These are phyloP conservation scores for Bedellia somnulentella DNA, from an alignment of 2,888 invertebrate genomes.

Conservation along the genomic window DNA sequence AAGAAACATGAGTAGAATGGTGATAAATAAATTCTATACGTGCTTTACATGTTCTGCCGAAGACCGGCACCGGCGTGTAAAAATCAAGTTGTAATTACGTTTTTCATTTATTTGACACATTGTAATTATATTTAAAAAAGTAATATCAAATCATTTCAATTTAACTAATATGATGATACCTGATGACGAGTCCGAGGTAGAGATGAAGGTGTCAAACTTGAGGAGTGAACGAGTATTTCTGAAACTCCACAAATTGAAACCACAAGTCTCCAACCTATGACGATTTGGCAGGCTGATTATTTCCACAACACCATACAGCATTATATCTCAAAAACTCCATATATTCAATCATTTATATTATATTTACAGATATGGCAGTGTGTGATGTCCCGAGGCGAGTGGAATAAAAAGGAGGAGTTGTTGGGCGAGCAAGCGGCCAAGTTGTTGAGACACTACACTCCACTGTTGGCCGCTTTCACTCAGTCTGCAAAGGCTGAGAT, in stretches of 20 bases:
- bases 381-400: slow-evolving; percentile 93
- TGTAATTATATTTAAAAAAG: too few species aligned
- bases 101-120: too few species aligned
- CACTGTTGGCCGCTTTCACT: slow-evolving; percentile 84
- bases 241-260: not conserved
- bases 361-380: slow-evolving; percentile 82
- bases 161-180: slow-evolving; percentile 50
- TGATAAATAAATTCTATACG: too few species aligned
- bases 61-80: too few species aligned
- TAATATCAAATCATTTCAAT: too few species aligned
- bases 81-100: too few species aligned
- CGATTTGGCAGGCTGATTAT: not conserved
- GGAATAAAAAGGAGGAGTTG: slow-evolving; percentile 98
- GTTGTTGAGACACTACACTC: slow-evolving; percentile 84
- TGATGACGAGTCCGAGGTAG: slow-evolving; percentile 55
- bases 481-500: slow-evolving; percentile 85
- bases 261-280: not conserved
- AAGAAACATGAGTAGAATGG: too few species aligned
- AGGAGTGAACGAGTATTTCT: not conserved
- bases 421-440: slow-evolving; percentile 94
- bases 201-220: not conserved
- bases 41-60: too few species aligned
- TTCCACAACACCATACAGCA: too few species aligned
- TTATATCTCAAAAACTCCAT: too few species aligned
- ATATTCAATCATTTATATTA: slow-evolving; percentile 4